Evolutionary conservation across 2,888 invertebrate genomes (phyloP).

Genomic region (Pteria penguin): DNA sequence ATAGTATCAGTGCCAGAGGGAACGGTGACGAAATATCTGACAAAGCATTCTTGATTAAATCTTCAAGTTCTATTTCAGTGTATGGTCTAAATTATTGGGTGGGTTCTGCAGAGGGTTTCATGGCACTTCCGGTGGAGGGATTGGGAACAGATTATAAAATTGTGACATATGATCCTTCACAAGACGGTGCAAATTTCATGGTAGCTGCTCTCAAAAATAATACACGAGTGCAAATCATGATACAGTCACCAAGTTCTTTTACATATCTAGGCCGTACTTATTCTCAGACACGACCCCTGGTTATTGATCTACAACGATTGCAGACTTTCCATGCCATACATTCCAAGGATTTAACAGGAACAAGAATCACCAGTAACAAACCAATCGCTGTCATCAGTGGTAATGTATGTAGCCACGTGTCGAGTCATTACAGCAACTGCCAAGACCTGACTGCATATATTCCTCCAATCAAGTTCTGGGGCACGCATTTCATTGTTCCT

Average conservation of each 20-base stretch:
- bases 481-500: background rate
- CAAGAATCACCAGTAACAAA: background rate
- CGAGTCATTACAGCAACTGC: background rate
- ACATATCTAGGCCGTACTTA: background rate
- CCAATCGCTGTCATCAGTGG: background rate
- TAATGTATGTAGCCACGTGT: background rate
- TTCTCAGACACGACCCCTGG: background rate
- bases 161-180: background rate
- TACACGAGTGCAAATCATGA: background rate
- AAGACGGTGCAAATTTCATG: background rate
- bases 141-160: background rate
- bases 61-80: background rate
- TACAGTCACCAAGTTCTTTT: background rate
- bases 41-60: background rate
- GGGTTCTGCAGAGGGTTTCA: background rate
- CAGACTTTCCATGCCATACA: background rate
- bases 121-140: background rate
- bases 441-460: background rate
- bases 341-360: background rate
- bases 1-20: background rate
- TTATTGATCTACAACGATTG: background rate
- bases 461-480: background rate
- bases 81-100: background rate
- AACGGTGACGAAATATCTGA: background rate
- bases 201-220: background rate